Percentiles rank a stretch among this genome's conserved stretches.
phyloP scores from a whole-genome alignment of 2,797 vertebrate genomes.

The Knipowitschia caucasica region DNA sequence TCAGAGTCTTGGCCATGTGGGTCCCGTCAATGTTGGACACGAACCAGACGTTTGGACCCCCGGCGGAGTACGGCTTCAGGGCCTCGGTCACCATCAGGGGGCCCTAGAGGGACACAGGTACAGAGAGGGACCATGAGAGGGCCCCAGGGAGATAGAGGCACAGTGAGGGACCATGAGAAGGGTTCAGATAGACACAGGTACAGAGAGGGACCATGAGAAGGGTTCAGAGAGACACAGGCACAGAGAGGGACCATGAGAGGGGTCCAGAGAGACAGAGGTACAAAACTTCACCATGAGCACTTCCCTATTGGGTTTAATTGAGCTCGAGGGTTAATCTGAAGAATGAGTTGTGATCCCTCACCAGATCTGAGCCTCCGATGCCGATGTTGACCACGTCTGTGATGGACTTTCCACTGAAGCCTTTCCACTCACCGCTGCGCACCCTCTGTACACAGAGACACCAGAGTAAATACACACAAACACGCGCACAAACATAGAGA shows the following conservation, averaged over 20 bases:
- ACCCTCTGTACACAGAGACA: constrained; percentile 77
- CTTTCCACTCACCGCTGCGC: constrained; percentile 91
- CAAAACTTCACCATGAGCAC: not conserved
- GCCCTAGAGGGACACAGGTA: constrained; percentile 72
- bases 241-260: not conserved
- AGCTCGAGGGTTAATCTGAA: too few species aligned
- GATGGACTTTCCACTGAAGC: constrained; percentile 88
- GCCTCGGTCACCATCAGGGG: constrained; percentile 97
- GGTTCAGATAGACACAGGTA: not conserved
- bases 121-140: not conserved
- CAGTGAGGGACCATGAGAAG: not conserved
- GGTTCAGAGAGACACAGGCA: not conserved
- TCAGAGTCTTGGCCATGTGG: constrained; percentile 92
- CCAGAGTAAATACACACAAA: not conserved
- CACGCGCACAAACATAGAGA: too few species aligned
- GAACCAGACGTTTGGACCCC: constrained; percentile 92
- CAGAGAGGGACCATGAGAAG: not conserved
- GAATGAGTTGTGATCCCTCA: constrained; percentile 68
- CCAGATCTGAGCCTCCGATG: constrained; percentile 95
- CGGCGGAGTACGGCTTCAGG: constrained; percentile 88
- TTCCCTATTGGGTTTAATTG: too few species aligned
- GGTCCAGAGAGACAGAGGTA: not conserved
- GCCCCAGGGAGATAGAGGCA: not conserved
- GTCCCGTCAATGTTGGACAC: constrained; percentile 98
- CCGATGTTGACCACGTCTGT: constrained; percentile 92